Evolutionary conservation across 2,888 invertebrate genomes (phyloP).

Genomic region (Falcaria lacertinaria): DNA sequence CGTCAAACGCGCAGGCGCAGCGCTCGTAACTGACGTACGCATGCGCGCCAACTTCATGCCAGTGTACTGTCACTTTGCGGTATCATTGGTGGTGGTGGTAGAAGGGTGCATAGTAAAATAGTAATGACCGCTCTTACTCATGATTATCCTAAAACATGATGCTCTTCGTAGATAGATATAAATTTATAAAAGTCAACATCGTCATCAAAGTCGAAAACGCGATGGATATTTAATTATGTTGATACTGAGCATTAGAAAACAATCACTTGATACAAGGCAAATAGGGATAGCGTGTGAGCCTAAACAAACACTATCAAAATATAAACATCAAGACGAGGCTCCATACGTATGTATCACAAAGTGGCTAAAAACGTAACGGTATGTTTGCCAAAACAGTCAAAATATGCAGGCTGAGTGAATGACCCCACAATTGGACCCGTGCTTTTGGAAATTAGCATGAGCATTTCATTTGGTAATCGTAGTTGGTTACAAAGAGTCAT

Average conservation of each 20-base stretch:
- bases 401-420: conserved; percentile 56
- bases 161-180: too few relatives aligned
- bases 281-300: too few relatives aligned
- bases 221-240: too few relatives aligned
- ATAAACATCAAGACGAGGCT: neutral
- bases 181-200: too few relatives aligned
- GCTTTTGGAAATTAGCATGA: conserved; percentile 11
- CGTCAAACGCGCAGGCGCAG: conserved; percentile 78
- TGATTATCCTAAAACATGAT: too few relatives aligned
- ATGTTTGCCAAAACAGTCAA: conserved; percentile 62
- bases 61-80: conserved; percentile 41
- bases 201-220: too few relatives aligned
- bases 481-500: too few relatives aligned
- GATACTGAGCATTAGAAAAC: too few relatives aligned
- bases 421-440: conserved; percentile 45
- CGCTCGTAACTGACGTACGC: conserved; percentile 74
- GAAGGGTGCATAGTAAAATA: conserved; percentile 36
- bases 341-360: conserved; percentile 8
- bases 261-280: too few relatives aligned
- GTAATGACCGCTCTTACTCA: conserved; percentile 1
- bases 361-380: conserved; percentile 60
- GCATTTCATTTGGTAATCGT: neutral
- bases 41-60: conserved; percentile 68
- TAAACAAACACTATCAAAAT: neutral
- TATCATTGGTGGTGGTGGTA: conserved; percentile 15